Conservation (phyloP, 2,888 invertebrate species). For the Pherbina coryleti region DNA sequence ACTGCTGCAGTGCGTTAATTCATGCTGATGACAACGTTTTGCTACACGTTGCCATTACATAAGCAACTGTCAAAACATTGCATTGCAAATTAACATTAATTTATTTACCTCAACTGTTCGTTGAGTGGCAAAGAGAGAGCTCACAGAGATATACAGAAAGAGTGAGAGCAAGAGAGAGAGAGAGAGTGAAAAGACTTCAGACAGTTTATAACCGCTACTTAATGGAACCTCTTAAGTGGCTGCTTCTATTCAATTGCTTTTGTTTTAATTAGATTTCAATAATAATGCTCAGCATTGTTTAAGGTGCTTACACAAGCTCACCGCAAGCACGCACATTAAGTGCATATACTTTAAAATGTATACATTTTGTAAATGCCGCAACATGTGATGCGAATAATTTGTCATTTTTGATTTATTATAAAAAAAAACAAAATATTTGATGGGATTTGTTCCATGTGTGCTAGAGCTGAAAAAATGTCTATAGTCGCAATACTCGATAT, state of each 20-base stretch:
- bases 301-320: neutral
- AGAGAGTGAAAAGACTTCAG: neutral
- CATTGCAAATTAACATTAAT: conserved; percentile 32
- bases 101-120: conserved; percentile 23
- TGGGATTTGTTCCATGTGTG: no score
- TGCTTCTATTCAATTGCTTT: neutral
- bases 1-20: conserved; percentile 32
- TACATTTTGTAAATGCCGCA: neutral
- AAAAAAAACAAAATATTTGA: no score
- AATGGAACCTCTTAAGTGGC: neutral
- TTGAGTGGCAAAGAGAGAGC: no score
- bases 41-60: conserved; percentile 3
- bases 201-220: neutral
- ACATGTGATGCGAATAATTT: no score
- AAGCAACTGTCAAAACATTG: conserved; percentile 22
- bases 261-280: conserved; percentile 19
- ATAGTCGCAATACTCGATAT: no score
- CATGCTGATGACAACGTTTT: conserved; percentile 18
- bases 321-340: neutral
- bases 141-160: neutral
- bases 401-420: no score
- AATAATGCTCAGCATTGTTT: conserved; percentile 1
- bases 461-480: no score
- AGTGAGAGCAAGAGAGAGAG: neutral
- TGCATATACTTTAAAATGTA: neutral